Evolutionary conservation across 2,888 invertebrate genomes (phyloP), one percentile per base, ranked within the genome.

Genomic region (Apocheima hispidaria): DNA sequence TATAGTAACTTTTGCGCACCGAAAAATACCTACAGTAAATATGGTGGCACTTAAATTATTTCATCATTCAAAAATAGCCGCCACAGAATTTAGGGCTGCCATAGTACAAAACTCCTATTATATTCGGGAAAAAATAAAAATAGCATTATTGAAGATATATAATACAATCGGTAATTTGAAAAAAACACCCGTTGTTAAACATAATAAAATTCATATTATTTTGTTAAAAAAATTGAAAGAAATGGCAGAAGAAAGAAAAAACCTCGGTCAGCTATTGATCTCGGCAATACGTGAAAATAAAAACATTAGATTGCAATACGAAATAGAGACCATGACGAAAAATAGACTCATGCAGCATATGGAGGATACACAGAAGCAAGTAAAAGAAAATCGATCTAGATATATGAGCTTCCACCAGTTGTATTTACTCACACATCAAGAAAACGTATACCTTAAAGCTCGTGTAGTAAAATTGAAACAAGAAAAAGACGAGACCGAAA

Each of bases 211-310:
- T 46, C 81, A 84, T 68, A 57, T 74, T 20, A 35, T 79, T 14
- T 71, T 90, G 57, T 53, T 90, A 3, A 82, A 81, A 59, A 88
- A 86, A 71, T 60, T 90, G 54, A 79, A 78, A 70, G 83, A 87
- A 64, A 66, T 86, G 4, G 74, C 69, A 4, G 82, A 85, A 55
- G 87, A 91, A 58, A 78, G 79, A 58, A 85, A 80, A 70, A 84
- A 79, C 43, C 70, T 91, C 43, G 80, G 80, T 0, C 78, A 83
- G 12, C 77, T 90, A 12, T 67, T 90, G 26, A 70, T 85, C 35
- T 71, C 83, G n/a, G 84, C 85, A 30, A 76, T 88, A 52, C 78
- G 80, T 14, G 89, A 90, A 71, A 90, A 90, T 63, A 88, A 86
- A 78, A 83, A 80, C 61, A 79, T 88, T 23, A 78, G 80, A 73